Evolutionary conservation across 92 coral and sea anemone genomes (phyloP).

Genomic region (Phenganax stokvisi): DNA sequence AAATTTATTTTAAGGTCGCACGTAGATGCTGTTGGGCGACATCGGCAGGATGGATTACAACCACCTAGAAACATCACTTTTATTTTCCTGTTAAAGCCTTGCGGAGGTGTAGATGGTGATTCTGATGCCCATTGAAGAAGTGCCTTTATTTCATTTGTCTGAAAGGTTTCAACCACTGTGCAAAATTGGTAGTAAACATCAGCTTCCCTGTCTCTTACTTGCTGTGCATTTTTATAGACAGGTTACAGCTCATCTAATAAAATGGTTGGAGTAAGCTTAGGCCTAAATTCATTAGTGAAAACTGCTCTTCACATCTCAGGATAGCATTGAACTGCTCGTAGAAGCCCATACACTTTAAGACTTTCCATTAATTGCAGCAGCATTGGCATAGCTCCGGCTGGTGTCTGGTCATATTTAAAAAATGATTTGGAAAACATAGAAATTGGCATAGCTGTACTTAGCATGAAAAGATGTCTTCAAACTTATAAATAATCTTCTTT

Average conservation of each 20-base stretch:
- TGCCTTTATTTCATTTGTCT: slow-evolving; percentile 36
- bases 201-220: slow-evolving; percentile 41
- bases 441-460: background rate
- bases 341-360: slow-evolving; percentile 51
- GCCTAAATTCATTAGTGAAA: slow-evolving; percentile 39
- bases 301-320: slow-evolving; percentile 48
- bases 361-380: slow-evolving; percentile 48
- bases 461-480: background rate
- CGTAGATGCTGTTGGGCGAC: slow-evolving; percentile 57
- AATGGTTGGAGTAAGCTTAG: slow-evolving; percentile 42
- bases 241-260: slow-evolving; percentile 45
- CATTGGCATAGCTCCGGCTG: slow-evolving; percentile 40
- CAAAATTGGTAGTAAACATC: slow-evolving; percentile 46
- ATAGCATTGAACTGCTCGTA: slow-evolving; percentile 38
- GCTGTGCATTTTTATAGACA: slow-evolving; percentile 43
- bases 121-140: slow-evolving; percentile 52
- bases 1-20: slow-evolving; percentile 46
- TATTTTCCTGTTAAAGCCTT: slow-evolving; percentile 48
- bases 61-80: slow-evolving; percentile 44
- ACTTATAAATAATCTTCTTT: too few relatives aligned
- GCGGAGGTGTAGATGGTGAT: slow-evolving; percentile 45
- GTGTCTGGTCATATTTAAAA: slow-evolving; percentile 53
- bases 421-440: slow-evolving; percentile 48
- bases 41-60: slow-evolving; percentile 46
- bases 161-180: slow-evolving; percentile 40